Evolutionary conservation across 2,888 invertebrate genomes (phyloP), one percentile per base, ranked within the genome.

Genomic region (Onchidella celtica): DNA sequence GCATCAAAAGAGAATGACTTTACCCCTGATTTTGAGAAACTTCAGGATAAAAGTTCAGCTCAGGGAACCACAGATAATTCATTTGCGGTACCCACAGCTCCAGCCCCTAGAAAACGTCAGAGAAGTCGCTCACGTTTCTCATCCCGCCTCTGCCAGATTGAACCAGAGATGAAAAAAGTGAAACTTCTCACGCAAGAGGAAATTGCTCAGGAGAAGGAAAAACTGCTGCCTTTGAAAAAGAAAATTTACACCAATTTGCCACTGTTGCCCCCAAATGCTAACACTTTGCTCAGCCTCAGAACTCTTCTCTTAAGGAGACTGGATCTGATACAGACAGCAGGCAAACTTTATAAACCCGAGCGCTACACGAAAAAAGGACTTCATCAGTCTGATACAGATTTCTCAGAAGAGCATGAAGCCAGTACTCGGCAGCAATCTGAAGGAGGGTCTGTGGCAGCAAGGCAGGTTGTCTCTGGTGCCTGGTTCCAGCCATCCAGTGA

Each of bases 291-390:
- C 0, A 34, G 40, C 24, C 27, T 79, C 3, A 70, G 72, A 32
- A 47, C 72, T 2, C 70, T 87, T 59, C 76, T 87, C 14, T 61
- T 85, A n/a, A 80, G 80, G n/a, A 79, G 81, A 24, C 29, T 34
- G 3, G 63, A 79, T n/a, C 73, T 86, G 47, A 81, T 85, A n/a
- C 66, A 59, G 27, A 79, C 21, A 3, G 80, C 83, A 38, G 83
- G 82, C 2, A 29, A 6, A 1, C 38, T 68, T 3, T 82, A 77
- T n/a, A 36, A 63, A 17, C 36, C 38, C 4, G 57, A 69, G 27
- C 27, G 27, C 21, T 65, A 74, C 32, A 6, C 61, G 27, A 34
- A 32, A 4, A 32, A 11, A 24, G 14, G 3, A 1, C 75, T n/a
- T 1, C 65, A 6, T 65, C 32, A 65, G 0, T 29, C 9, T 3